phyloP scores from a whole-genome alignment of 1,140 invertebrate genomes.

The Bombus waltoni region DNA sequence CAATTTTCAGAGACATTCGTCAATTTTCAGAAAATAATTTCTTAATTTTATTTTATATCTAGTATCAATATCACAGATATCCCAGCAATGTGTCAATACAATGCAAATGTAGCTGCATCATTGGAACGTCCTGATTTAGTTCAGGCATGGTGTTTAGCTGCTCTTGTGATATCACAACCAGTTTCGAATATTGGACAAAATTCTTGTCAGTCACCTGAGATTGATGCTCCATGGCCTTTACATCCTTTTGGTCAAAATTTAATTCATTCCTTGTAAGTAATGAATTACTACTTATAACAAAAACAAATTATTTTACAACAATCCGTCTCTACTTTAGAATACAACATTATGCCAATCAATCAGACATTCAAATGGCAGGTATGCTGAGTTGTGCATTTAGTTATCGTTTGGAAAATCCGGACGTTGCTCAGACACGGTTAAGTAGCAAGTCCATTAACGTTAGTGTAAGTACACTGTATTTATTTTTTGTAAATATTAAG shows the following conservation, averaged over 20 bases:
- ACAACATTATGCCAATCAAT: slow-evolving; percentile 89
- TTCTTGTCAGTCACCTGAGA: slow-evolving; percentile 81
- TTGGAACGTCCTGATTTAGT: slow-evolving; percentile 91
- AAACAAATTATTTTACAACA: not conserved
- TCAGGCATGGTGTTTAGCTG: slow-evolving; percentile 92
- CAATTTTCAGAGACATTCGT: not conserved
- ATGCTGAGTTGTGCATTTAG: slow-evolving; percentile 95
- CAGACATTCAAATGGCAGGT: slow-evolving; percentile 96
- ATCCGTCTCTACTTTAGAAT: slow-evolving; percentile 84
- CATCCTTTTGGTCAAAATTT: slow-evolving; percentile 94
- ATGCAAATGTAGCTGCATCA: slow-evolving; percentile 89
- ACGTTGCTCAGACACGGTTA: slow-evolving; percentile 72
- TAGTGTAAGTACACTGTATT: slow-evolving; percentile 80
- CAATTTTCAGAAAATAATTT: not conserved
- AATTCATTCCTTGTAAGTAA: slow-evolving; percentile 91
- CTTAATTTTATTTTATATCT: slow-evolving; percentile 55
- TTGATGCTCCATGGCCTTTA: slow-evolving; percentile 88
- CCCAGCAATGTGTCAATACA: slow-evolving; percentile 89
- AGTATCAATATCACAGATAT: slow-evolving; percentile 85
- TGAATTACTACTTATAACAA: slow-evolving; percentile 15
- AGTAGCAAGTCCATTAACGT: slow-evolving; percentile 82
- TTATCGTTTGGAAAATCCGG: slow-evolving; percentile 79
- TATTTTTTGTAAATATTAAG: slow-evolving; percentile 14
- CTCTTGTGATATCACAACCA: slow-evolving; percentile 85
- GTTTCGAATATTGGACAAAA: slow-evolving; percentile 70